Percentiles rank a stretch among this genome's conserved stretches.
Evolutionary conservation across 2,888 invertebrate genomes (phyloP).

Genomic region (Tromatobia lineatoria): DNA sequence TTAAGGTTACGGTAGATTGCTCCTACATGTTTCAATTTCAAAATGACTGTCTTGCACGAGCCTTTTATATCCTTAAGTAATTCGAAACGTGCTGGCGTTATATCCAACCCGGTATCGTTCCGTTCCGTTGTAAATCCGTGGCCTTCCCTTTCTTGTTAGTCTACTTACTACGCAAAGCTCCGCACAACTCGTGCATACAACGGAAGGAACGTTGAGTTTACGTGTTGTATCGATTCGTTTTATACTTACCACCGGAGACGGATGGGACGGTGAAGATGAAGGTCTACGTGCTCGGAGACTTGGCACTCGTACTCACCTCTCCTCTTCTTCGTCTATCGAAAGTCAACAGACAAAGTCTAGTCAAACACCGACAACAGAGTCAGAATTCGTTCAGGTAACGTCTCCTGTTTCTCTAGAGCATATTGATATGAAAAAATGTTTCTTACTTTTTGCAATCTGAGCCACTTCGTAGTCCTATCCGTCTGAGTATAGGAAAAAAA

Average conservation of each 20-base stretch:
- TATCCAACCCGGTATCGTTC: neutral
- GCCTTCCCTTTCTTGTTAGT: conserved; percentile 15
- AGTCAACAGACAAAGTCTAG: neutral
- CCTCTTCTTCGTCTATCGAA: conserved; percentile 7
- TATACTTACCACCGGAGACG: conserved; percentile 20
- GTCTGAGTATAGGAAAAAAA: neutral
- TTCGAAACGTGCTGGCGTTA: conserved; percentile 20
- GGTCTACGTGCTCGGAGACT: conserved; percentile 6
- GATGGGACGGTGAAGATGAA: conserved; percentile 5
- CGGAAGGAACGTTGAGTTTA: conserved; percentile 12
- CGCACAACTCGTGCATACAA: conserved; percentile 5
- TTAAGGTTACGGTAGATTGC: neutral
- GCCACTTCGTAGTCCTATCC: neutral
- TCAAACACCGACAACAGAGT: conserved; percentile 31
- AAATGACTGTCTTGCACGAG: conserved; percentile 46
- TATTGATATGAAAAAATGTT: conserved; percentile 37
- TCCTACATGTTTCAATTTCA: conserved; percentile 53
- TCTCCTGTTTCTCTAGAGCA: conserved; percentile 39
- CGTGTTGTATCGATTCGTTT: conserved; percentile 46
- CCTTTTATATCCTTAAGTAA: conserved; percentile 22
- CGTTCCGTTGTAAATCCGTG: conserved; percentile 35
- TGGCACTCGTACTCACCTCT: neutral
- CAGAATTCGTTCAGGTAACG: conserved; percentile 52
- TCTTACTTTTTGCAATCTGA: conserved; percentile 7
- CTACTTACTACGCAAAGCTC: neutral